Conservation (phyloP, 2,113 vertebrate species). For the Dunckerocampus dactyliophorus region DNA sequence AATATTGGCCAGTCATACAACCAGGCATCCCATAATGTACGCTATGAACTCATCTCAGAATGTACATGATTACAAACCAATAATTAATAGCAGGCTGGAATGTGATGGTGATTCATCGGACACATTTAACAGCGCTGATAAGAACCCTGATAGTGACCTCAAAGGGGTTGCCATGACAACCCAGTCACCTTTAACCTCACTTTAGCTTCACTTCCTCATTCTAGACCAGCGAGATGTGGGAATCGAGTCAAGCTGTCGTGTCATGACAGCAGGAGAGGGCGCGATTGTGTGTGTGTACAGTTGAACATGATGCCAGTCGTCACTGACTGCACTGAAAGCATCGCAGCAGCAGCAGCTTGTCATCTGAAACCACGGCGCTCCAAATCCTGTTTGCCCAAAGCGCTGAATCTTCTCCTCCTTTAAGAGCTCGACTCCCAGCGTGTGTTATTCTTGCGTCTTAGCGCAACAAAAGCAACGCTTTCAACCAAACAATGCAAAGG, state of each 20-base stretch:
- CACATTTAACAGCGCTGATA: slow-evolving; percentile 46
- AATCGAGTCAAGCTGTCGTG: not conserved
- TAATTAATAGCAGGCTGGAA: slow-evolving; percentile 25
- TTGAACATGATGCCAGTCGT: not conserved
- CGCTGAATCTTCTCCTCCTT: slow-evolving; percentile 24
- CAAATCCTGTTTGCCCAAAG: slow-evolving; percentile 54
- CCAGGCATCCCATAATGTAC: not conserved
- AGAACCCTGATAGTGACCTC: slow-evolving; percentile 46
- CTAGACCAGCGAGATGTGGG: not conserved
- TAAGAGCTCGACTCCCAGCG: slow-evolving; percentile 23
- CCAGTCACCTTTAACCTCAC: slow-evolving; percentile 54
- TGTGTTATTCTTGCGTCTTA: slow-evolving; percentile 56
- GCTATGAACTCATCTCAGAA: not conserved
- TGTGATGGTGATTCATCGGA: slow-evolving; percentile 30
- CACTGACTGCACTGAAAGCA: not conserved
- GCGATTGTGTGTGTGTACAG: too few relatives aligned
- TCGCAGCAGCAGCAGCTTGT: slow-evolving; percentile 9
- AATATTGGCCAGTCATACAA: not conserved
- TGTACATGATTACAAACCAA: not conserved
- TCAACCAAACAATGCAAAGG: slow-evolving; percentile 41
- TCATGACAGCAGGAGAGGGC: not conserved
- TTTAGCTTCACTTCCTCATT: slow-evolving; percentile 53
- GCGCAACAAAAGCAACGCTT: slow-evolving; percentile 35
- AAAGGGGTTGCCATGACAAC: slow-evolving; percentile 40
- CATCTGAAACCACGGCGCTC: slow-evolving; percentile 38